These are phyloP conservation scores for Hermetia illucens DNA, from an alignment of 1,140 invertebrate species.

Conservation along the genomic window DNA sequence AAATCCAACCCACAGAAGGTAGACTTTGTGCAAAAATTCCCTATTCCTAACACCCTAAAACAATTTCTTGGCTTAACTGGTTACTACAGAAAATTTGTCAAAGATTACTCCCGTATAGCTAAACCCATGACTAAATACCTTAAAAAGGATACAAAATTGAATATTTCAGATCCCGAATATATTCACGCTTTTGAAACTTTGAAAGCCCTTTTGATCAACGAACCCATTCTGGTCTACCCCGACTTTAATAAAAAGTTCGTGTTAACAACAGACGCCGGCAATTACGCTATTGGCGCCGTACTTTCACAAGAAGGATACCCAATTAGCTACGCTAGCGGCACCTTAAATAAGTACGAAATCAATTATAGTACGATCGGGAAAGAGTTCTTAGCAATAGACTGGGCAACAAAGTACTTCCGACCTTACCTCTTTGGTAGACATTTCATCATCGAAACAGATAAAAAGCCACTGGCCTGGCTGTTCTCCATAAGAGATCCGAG, in stretches of 20 bases:
- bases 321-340: constrained; percentile 9
- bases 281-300: constrained; percentile 7
- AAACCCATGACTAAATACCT: not conserved
- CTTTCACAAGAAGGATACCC: constrained; percentile 10
- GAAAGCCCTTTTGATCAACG: constrained; percentile 14
- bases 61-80: not conserved
- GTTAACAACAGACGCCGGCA: constrained; percentile 8
- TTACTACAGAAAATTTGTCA: constrained; percentile 1
- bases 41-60: not conserved
- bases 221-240: constrained; percentile 19
- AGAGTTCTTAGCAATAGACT: constrained; percentile 20
- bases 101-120: not conserved
- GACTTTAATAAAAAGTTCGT: constrained; percentile 11
- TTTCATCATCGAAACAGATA: constrained; percentile 36
- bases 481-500: constrained; percentile 28
- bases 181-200: constrained; percentile 12
- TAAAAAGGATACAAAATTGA: constrained; percentile 6
- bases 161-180: constrained; percentile 1
- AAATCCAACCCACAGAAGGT: constrained; percentile 9
- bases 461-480: constrained; percentile 33
- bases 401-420: constrained; percentile 30
- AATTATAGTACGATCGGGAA: constrained; percentile 17
- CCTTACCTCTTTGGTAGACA: constrained; percentile 32
- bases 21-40: constrained; percentile 4
- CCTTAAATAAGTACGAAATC: constrained; percentile 14